Evolutionary conservation across 2,888 invertebrate genomes (phyloP).

Genomic region (Nephrotoma flavescens): DNA sequence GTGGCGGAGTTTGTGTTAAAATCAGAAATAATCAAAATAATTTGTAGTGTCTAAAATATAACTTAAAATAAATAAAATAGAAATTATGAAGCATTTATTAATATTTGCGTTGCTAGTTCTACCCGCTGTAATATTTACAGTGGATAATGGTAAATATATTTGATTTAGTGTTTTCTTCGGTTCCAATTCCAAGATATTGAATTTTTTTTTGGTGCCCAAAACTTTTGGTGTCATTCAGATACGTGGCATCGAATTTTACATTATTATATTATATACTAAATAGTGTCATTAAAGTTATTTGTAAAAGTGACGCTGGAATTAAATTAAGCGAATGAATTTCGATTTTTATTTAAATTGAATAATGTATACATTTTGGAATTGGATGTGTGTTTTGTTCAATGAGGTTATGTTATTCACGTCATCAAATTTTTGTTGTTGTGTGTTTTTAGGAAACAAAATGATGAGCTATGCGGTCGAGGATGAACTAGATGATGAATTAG

Average conservation of each 20-base stretch:
- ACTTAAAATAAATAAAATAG: background rate
- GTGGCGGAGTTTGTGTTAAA: background rate
- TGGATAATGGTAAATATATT: conserved; percentile 52
- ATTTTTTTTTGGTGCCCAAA: background rate
- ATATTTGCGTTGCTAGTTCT: conserved; percentile 49
- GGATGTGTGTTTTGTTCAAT: background rate
- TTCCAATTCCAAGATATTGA: conserved; percentile 34
- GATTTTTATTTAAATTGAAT: background rate
- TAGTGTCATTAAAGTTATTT: background rate
- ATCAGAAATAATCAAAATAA: background rate
- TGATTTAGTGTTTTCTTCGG: background rate
- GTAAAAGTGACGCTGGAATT: background rate
- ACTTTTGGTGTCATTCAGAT: background rate
- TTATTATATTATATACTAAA: background rate
- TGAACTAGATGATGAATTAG: conserved; percentile 52
- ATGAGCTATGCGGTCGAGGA: conserved; percentile 49
- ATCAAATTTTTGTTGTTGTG: background rate
- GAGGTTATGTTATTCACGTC: conserved; percentile 1
- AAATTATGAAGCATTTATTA: conserved; percentile 53
- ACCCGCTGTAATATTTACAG: conserved; percentile 54
- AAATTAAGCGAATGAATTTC: background rate
- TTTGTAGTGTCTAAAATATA: background rate
- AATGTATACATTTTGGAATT: background rate
- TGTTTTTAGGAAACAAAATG: conserved; percentile 33
- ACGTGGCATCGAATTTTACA: background rate